These are phyloP conservation scores for Bimastos eiseni DNA, from an alignment of 2,888 invertebrate species.

Conservation along the genomic window DNA sequence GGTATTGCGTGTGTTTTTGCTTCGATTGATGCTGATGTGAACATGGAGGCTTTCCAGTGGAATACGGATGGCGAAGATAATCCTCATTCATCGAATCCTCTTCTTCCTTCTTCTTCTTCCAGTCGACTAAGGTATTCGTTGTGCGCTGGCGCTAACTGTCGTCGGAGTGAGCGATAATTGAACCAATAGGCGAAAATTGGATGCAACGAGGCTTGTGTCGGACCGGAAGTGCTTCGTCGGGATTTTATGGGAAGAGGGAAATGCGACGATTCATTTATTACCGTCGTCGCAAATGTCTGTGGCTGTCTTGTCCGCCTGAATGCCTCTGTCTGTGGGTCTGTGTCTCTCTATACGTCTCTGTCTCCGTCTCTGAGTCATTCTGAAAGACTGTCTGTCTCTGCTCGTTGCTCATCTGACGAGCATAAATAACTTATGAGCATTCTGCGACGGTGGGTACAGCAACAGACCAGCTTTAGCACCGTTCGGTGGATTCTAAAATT, in stretches of 20 bases:
- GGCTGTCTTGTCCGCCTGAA: not conserved
- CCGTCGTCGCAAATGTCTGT: not conserved
- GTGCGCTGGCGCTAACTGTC: not conserved
- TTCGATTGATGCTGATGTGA: not conserved
- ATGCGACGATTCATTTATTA: conserved; percentile 3
- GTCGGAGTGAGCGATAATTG: not conserved
- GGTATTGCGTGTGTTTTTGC: not conserved
- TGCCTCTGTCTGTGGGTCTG: not conserved
- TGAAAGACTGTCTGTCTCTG: not conserved
- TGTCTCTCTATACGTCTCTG: not conserved
- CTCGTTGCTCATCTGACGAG: conserved; percentile 13
- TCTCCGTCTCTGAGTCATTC: not conserved
- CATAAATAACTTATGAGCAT: not conserved
- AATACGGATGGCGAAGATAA: not conserved
- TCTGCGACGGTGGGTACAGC: not conserved
- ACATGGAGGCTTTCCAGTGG: not conserved
- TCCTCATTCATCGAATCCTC: not conserved
- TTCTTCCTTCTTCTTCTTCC: not conserved
- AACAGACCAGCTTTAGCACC: not conserved
- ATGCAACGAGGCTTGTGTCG: conserved; percentile 18
- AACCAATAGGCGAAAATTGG: conserved; percentile 18
- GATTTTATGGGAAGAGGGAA: not conserved
- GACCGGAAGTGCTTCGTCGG: not conserved
- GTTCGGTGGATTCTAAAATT: not conserved
- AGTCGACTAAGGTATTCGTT: not conserved